These are phyloP conservation scores for Spialia ferax DNA, from an alignment of 2,888 invertebrate genomes.

Conservation along the genomic window DNA sequence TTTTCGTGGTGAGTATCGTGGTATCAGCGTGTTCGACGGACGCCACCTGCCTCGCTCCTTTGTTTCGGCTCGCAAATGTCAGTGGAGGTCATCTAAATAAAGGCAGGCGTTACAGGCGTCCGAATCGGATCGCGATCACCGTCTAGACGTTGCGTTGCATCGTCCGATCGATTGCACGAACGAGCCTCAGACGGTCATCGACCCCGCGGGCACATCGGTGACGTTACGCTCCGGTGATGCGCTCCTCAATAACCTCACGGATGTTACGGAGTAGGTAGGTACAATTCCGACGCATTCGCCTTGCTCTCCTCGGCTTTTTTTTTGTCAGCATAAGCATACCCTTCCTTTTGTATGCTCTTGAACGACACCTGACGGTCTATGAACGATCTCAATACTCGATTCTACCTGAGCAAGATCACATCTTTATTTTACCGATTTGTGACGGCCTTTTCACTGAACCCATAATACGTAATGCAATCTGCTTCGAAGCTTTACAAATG, in stretches of 20 bases:
- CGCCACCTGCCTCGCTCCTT: slow-evolving; percentile 82
- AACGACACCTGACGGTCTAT: slow-evolving; percentile 41
- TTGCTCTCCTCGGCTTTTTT: slow-evolving; percentile 50
- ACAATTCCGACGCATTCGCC: slow-evolving; percentile 59
- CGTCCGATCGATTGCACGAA: slow-evolving; percentile 85
- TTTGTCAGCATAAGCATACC: slow-evolving; percentile 45
- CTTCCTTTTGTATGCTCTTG: slow-evolving; percentile 16
- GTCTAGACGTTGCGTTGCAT: slow-evolving; percentile 84
- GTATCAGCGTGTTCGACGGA: slow-evolving; percentile 66
- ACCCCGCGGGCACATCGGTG: slow-evolving; percentile 85
- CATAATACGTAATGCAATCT: slow-evolving; percentile 62
- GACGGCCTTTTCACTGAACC: slow-evolving; percentile 52
- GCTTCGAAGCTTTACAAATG: slow-evolving; percentile 59
- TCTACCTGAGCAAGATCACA: slow-evolving; percentile 35
- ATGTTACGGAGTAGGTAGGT: slow-evolving; percentile 59
- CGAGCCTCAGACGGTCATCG: slow-evolving; percentile 83
- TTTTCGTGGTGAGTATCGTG: slow-evolving; percentile 66
- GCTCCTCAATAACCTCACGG: slow-evolving; percentile 77
- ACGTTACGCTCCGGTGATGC: slow-evolving; percentile 85
- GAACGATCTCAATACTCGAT: slow-evolving; percentile 38
- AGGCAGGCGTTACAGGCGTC: slow-evolving; percentile 77
- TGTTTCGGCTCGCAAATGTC: slow-evolving; percentile 84
- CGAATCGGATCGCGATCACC: slow-evolving; percentile 77
- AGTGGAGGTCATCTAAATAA: slow-evolving; percentile 85
- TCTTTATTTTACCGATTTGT: slow-evolving; percentile 40